A percentile compares a stretch with the other conserved stretches of the same genome.
These are phyloP conservation scores for Ametastegia equiseti DNA, from an alignment of 2,888 invertebrate species.

Conservation along the genomic window DNA sequence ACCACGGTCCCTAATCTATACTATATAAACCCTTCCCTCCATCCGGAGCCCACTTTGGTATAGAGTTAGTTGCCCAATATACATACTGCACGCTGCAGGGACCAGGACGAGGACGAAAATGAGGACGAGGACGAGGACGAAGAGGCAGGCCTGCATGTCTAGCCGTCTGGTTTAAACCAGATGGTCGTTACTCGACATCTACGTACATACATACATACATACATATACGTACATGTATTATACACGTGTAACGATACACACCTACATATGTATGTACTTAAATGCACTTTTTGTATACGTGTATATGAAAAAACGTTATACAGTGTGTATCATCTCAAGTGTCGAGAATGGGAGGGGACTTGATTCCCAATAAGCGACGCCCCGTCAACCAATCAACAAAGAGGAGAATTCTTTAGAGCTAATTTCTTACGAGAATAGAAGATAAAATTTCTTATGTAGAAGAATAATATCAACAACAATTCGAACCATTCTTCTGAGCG, in stretches of 20 bases:
- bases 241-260: neutral
- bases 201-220: neutral
- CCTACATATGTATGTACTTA: neutral
- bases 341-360: neutral
- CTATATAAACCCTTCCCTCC: neutral
- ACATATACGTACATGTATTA: neutral
- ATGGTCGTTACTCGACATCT: constrained; percentile 19
- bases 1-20: constrained; percentile 25
- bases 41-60: neutral
- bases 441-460: no score
- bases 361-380: no score
- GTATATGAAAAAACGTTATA: neutral
- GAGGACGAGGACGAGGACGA: neutral
- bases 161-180: constrained; percentile 2
- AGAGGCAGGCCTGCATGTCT: neutral
- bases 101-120: neutral
- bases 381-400: no score
- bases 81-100: neutral
- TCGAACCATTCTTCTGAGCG: no score
- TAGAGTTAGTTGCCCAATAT: neutral
- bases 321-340: neutral
- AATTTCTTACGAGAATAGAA: no score
- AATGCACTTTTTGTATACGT: neutral
- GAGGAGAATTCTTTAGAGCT: no score
- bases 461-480: no score